Percentiles rank a stretch among this genome's conserved stretches.
phyloP scores from a whole-genome alignment of 2,888 invertebrate genomes.

The Molanna angustata region DNA sequence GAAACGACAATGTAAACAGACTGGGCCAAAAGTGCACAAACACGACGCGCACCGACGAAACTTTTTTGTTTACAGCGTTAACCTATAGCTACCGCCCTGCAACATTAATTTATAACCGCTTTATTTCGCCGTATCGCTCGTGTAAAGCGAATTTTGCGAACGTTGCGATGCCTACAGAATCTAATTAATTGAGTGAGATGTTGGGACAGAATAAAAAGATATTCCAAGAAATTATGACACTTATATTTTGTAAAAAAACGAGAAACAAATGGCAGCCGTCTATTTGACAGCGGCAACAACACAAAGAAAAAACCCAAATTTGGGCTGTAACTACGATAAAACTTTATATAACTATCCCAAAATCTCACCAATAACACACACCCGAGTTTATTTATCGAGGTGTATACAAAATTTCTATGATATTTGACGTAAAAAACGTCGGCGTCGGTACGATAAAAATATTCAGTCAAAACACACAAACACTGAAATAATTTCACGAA shows the following conservation, averaged over 20 bases:
- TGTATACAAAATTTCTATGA: constrained; percentile 42
- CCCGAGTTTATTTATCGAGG: constrained; percentile 38
- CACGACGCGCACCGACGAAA: constrained; percentile 19
- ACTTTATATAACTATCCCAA: constrained; percentile 16
- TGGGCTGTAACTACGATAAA: constrained; percentile 30
- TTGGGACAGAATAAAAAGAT: not conserved
- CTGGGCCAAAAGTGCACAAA: constrained; percentile 14
- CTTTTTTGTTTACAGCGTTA: constrained; percentile 29
- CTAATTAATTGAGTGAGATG: constrained; percentile 10
- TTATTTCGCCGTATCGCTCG: constrained; percentile 4
- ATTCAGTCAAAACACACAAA: constrained; percentile 55
- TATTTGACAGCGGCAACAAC: constrained; percentile 54
- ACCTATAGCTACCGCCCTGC: constrained; percentile 26
- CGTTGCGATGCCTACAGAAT: not conserved
- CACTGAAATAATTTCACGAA: constrained; percentile 55
- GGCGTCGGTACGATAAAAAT: constrained; percentile 57
- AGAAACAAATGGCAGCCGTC: constrained; percentile 54
- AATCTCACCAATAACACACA: constrained; percentile 37
- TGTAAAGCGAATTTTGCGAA: not conserved
- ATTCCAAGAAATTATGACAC: constrained; percentile 12
- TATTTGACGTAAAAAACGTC: constrained; percentile 55
- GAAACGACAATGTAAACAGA: constrained; percentile 10
- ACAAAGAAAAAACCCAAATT: constrained; percentile 48
- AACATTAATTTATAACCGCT: constrained; percentile 13
- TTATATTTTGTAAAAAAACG: constrained; percentile 43